phyloP scores from a whole-genome alignment of 2,113 vertebrate species.

The Elgaria multicarinata region DNA sequence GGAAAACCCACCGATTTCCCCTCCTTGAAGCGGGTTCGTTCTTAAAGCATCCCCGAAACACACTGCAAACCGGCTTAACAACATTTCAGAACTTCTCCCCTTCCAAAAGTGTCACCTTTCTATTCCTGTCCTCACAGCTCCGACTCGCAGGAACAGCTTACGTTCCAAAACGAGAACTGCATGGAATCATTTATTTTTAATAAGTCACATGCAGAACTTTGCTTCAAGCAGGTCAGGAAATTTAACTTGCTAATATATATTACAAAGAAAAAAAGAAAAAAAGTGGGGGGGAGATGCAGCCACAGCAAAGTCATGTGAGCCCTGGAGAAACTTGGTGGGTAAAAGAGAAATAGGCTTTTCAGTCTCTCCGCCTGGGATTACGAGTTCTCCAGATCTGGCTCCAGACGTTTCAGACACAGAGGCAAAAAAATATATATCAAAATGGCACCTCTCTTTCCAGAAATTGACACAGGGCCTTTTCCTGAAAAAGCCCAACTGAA shows the following conservation, averaged over 20 bases:
- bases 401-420: background rate
- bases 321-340: background rate
- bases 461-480: background rate
- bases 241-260: background rate
- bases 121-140: slow-evolving; percentile 14
- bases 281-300: no score
- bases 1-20: background rate
- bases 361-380: background rate
- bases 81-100: background rate
- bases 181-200: background rate
- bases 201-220: background rate
- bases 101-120: background rate
- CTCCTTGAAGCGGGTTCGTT: background rate
- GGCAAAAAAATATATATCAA: background rate
- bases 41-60: background rate
- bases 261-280: no score
- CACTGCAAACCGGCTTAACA: no score
- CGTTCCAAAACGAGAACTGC: background rate
- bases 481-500: background rate
- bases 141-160: background rate
- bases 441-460: background rate
- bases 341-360: background rate
- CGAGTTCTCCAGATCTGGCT: background rate
- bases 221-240: background rate
- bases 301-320: background rate